Conservation (phyloP, 2,113 vertebrate species). For the Heterocephalus glaber region DNA sequence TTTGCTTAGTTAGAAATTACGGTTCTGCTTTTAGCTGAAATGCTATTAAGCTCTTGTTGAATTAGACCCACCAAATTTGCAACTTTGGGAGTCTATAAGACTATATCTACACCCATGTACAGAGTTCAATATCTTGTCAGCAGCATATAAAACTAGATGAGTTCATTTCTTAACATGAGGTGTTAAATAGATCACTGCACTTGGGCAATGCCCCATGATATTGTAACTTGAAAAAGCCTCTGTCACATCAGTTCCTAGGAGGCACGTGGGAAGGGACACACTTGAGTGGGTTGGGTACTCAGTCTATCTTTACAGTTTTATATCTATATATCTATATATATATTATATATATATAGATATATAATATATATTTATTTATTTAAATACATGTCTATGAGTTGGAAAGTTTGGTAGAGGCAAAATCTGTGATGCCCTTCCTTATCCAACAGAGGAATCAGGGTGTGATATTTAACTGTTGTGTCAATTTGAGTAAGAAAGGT, state of each 20-base stretch:
- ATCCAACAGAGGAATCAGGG: background rate
- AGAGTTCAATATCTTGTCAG: background rate
- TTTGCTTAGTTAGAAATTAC: background rate
- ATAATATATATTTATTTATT: background rate
- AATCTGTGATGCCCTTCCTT: too few relatives aligned
- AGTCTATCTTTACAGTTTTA: background rate
- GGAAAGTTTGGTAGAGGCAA: background rate
- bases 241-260: accelerated
- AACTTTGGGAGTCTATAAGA: background rate
- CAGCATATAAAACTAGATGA: background rate
- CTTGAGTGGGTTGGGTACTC: background rate
- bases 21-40: background rate
- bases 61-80: background rate
- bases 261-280: accelerated
- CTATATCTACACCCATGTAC: background rate
- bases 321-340: background rate
- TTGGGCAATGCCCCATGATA: background rate
- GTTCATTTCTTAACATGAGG: background rate
- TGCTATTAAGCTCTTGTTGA: background rate
- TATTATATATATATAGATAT: too few relatives aligned
- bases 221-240: background rate
- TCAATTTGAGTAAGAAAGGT: background rate
- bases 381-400: background rate
- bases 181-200: background rate
- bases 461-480: background rate